A percentile compares a stretch with the other conserved stretches of the same genome.
phyloP scores from a whole-genome alignment of 2,113 vertebrate species.

The Actenoides hombroni region DNA sequence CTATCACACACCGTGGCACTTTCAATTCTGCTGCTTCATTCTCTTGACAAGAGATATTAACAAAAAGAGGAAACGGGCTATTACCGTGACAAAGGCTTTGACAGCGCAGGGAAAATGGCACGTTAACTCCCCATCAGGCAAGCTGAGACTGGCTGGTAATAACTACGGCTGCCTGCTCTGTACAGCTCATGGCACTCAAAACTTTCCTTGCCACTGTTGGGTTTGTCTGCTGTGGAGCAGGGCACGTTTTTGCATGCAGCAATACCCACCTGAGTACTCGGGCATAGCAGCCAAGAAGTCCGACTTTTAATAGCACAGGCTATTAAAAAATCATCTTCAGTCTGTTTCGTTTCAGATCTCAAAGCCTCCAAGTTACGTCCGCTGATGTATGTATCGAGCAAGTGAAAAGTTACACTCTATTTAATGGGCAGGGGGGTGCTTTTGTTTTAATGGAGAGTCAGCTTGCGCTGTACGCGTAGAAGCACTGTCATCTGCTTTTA shows the following conservation, averaged over 20 bases:
- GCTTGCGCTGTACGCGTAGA: fast-evolving
- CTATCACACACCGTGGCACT: slow-evolving; percentile 19
- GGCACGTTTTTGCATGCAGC: fast-evolving
- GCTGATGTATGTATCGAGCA: not conserved
- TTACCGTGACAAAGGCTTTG: slow-evolving; percentile 53
- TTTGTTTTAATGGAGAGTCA: not conserved
- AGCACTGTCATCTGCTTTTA: not conserved
- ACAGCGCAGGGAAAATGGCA: slow-evolving; percentile 45
- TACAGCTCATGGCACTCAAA: fast-evolving
- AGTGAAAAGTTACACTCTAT: not conserved
- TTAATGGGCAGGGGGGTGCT: not conserved
- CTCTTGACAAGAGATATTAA: slow-evolving; percentile 61
- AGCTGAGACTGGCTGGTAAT: not conserved
- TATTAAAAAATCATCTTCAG: not conserved
- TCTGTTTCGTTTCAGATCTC: not conserved
- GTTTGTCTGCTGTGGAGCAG: not conserved
- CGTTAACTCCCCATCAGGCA: not conserved
- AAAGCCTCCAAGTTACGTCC: not conserved
- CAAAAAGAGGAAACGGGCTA: slow-evolving; percentile 58
- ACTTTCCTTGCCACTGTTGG: fast-evolving
- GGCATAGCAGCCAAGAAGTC: not conserved
- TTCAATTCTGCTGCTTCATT: slow-evolving; percentile 57
- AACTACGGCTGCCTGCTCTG: not conserved
- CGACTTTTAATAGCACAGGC: not conserved
- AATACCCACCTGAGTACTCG: not conserved